Evolutionary conservation across 2,797 vertebrate species (phyloP).

Genomic region (Xenopus petersii): DNA sequence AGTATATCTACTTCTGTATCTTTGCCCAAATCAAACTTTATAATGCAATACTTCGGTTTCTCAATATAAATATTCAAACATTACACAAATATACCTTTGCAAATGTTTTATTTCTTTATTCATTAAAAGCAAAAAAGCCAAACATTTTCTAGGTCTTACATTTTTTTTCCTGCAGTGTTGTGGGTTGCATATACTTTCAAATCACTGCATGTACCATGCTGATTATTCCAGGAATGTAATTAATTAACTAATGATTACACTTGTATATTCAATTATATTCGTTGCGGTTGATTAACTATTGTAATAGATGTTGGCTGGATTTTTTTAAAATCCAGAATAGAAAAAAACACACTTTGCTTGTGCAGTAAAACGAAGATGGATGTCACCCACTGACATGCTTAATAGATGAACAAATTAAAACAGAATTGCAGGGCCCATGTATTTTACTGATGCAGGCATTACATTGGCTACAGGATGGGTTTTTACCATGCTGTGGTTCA

Average conservation of each 20-base stretch:
- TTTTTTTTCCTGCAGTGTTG: not conserved
- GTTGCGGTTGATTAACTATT: slow-evolving; percentile 72
- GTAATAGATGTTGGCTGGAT: slow-evolving; percentile 63
- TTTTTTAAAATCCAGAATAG: slow-evolving; percentile 54
- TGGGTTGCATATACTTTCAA: slow-evolving; percentile 55
- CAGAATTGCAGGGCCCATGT: slow-evolving; percentile 50
- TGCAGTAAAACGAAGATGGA: slow-evolving; percentile 42
- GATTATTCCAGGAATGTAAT: slow-evolving; percentile 68
- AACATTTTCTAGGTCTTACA: not conserved
- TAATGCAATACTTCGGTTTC: no score
- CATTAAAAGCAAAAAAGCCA: no score
- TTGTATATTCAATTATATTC: slow-evolving; percentile 70
- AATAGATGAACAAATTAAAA: slow-evolving; percentile 21
- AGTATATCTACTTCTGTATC: no score
- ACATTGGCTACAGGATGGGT: not conserved
- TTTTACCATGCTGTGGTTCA: not conserved
- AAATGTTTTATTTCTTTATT: no score
- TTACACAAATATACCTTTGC: no score
- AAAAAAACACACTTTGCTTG: slow-evolving; percentile 49
- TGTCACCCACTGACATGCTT: slow-evolving; percentile 54
- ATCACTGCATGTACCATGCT: slow-evolving; percentile 57
- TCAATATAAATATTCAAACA: no score
- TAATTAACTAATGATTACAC: slow-evolving; percentile 73
- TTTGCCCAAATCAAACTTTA: no score
- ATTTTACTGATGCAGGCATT: slow-evolving; percentile 51